Percentiles rank a stretch among this genome's conserved stretches.
Evolutionary conservation across 2,113 vertebrate species (phyloP).

Genomic region (Arenaria interpres): DNA sequence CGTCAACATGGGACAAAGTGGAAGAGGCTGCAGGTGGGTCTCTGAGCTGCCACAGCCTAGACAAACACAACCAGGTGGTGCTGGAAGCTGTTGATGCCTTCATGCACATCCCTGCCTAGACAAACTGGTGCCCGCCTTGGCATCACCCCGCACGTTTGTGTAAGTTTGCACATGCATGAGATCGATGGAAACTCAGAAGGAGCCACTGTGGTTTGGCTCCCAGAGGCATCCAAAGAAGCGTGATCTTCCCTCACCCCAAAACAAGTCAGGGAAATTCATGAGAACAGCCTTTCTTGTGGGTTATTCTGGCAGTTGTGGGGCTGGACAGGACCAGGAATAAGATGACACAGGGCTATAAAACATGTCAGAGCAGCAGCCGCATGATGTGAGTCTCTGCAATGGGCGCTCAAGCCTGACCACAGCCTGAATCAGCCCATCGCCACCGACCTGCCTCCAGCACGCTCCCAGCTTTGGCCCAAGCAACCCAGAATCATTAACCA

Average conservation of each 20-base stretch:
- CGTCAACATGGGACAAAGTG: not conserved
- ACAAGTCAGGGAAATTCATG: not conserved
- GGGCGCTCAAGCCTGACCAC: not conserved
- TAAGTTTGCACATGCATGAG: not conserved
- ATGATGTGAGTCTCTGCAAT: not conserved
- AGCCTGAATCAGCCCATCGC: slow-evolving; percentile 12
- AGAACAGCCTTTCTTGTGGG: slow-evolving; percentile 48
- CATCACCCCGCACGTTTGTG: fast-evolving
- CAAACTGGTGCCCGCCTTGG: not conserved
- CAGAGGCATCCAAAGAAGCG: not conserved
- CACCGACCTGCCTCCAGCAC: not conserved
- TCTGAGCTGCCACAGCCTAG: not conserved
- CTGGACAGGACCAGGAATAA: not conserved
- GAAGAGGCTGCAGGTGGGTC: not conserved
- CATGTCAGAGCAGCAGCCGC: slow-evolving; percentile 33
- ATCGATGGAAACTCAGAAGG: slow-evolving; percentile 19
- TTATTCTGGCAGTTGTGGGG: not conserved
- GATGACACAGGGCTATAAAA: slow-evolving; percentile 3
- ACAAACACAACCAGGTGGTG: not conserved
- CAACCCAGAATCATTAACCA: not conserved
- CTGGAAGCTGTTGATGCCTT: not conserved
- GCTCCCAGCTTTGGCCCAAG: not conserved
- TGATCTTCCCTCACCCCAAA: slow-evolving; percentile 16
- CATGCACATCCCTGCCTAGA: not conserved
- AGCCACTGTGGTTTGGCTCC: slow-evolving; percentile 36